Evolutionary conservation across 2,888 invertebrate species (phyloP), one percentile per base, ranked within the genome.

Genomic region (Morpho deidamia): DNA sequence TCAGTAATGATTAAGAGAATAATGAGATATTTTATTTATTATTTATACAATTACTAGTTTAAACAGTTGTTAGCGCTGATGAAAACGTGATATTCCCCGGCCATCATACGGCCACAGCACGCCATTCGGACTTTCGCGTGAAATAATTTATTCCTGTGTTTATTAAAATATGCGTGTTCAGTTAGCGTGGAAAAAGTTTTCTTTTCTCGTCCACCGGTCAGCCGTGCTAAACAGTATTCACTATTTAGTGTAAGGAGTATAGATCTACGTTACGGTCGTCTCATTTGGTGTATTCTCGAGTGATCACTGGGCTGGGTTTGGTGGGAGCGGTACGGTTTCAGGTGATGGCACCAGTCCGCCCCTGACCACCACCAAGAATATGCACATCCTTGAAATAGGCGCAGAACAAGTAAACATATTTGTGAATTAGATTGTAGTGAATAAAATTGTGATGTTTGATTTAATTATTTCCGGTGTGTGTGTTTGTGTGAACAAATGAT

Each of bases 331-430:
- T 46, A 51, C 55, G 48, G 50, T 40, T 43, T 59, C 62, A 56
- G 70, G 79, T 73, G 72, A 79, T 79, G 82, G 74, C 67, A 75
- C 44, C 71, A 75, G 68, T 63, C 59, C 64, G 56, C 60, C 61
- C 61, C 68, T 76, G 71, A 76, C 66, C 60, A 67, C 60, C 62
- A 59, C 68, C 63, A 68, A 69, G 67, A 81, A 76, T 62, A 90
- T 90, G 90, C 90, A 90, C 65, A 85, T 90, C 70, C 75, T 90
- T 73, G 90, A 90, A 67, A 81, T 90, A 58, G 89, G 89, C 70
- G 84, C 85, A 56, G 90, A 90, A 60, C 89, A 90, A 78, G 90
- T 90, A 90, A 85, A 58, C 40, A 44, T 39, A 42, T 56, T 58
- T 62, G 55, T 58, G 53, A 53, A 43, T 54, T 55, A 44, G 48